A percentile compares a stretch with the other conserved stretches of the same genome.
Conservation (phyloP, 2,797 vertebrate genomes). For the Mus spretus region DNA sequence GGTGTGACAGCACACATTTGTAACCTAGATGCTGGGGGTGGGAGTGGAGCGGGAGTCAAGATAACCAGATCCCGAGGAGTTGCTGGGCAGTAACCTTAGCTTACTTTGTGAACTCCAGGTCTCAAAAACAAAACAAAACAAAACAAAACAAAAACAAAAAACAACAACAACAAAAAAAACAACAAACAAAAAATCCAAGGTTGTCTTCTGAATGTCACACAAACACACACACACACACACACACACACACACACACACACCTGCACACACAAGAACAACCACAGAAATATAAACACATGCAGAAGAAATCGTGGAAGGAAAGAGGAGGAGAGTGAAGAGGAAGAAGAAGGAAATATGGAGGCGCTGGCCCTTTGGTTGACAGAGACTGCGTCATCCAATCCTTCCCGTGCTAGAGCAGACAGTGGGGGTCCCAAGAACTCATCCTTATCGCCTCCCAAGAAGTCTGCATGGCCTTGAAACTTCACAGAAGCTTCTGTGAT, state of each 20-base stretch:
- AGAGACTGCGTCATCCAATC: no score
- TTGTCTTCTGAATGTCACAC: background rate
- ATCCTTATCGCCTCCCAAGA: background rate
- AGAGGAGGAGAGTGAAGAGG: background rate
- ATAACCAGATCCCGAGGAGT: background rate
- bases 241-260: background rate
- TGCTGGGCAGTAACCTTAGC: background rate
- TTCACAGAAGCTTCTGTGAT: background rate
- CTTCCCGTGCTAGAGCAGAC: background rate
- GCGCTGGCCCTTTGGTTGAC: background rate
- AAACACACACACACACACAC: background rate
- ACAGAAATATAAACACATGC: background rate
- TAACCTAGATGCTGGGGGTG: background rate
- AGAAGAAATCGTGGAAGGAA: background rate
- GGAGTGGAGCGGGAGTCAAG: background rate
- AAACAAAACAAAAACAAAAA: no score
- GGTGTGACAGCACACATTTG: no score
- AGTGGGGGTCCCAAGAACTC: no score
- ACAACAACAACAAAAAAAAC: no score
- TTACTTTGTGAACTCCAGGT: background rate
- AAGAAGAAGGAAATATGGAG: background rate
- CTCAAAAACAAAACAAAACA: background rate
- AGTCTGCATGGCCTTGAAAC: background rate
- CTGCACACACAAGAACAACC: background rate
- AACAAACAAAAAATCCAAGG: no score